Base-by-base conservation (phyloP, 2,113 vertebrate species). In the Vidua chalybeata region DNA sequence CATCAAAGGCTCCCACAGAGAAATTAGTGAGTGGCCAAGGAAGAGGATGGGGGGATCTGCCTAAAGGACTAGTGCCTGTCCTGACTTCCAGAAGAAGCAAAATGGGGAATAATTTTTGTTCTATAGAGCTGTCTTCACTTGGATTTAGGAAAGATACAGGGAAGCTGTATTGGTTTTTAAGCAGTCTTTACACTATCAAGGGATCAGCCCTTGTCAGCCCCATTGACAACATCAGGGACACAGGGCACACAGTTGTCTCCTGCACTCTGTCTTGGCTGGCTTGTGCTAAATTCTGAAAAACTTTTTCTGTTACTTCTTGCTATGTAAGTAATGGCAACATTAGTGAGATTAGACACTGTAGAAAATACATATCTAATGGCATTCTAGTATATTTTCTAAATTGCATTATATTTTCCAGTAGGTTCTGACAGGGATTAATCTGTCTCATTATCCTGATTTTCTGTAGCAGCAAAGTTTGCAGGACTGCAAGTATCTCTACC, bases 141-240 rank as follows among this genome's bases (percentile, higher is more conserved):
- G 48, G 14, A 43, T 55, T 52, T 58, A 30, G 17, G 33, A 68
- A 52, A 77, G 22, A 9, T 8, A 13, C 7, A 19, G 35, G 41
- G 43, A 63, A 92, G 31, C 4, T 3, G 9, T 22, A 5, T 3
- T 21, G 20, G 0, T 9, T 83, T 89, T 43, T 41, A 84, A 59
- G 22, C 43, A 18, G 51, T 31, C 15, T 2, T 80, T 51, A 21
- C 21, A 3, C 24, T 33, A 0, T 2, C 14, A 9, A 24, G 33
- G 8, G 39, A 61, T 18, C 66, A 52, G 45, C 30, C 37, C 15
- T 48, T 61, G 18, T 14, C 30, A 28, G 35, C 3, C 20, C 35
- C 30, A 1, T 0, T 13, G 15, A 8, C 62, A 41, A 1, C 26
- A 71, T 6, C 35, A 21, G 48, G 55, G 52, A 33, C 1, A 2